Percentiles rank a stretch among this genome's conserved stretches.
Conservation (phyloP, 2,797 vertebrate genomes). For the Poecilia wingei region DNA sequence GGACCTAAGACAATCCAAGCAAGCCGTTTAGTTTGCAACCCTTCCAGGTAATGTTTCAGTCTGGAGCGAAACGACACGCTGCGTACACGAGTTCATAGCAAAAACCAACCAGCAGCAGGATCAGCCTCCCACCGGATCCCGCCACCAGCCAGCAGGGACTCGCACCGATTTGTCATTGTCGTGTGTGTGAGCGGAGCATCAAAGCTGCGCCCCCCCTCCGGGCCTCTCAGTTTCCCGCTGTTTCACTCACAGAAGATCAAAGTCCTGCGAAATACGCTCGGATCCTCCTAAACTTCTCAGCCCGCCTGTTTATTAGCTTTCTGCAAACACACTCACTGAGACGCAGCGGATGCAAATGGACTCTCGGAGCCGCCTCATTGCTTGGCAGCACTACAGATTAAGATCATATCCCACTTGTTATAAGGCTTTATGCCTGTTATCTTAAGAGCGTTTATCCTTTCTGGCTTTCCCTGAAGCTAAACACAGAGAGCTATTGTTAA, state of each 20-base stretch:
- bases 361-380: background rate
- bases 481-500: background rate
- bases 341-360: constrained; percentile 31
- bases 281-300: constrained; percentile 49
- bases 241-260: constrained; percentile 70
- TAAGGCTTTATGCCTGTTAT: background rate
- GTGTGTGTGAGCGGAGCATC: constrained; percentile 55
- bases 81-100: constrained; percentile 1
- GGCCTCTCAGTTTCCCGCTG: constrained; percentile 59
- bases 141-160: constrained; percentile 47
- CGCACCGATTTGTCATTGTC: constrained; percentile 62
- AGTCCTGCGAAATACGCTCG: constrained; percentile 56
- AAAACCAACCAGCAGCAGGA: constrained; percentile 32
- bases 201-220: constrained; percentile 59
- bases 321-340: constrained; percentile 55
- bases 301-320: constrained; percentile 58
- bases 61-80: constrained; percentile 3
- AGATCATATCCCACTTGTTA: constrained; percentile 5
- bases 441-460: background rate
- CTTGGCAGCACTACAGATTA: constrained; percentile 10
- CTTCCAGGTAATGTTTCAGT: constrained; percentile 7
- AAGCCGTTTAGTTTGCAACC: background rate
- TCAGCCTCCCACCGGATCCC: background rate
- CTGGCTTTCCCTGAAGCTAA: background rate
- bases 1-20: background rate